A percentile compares a stretch with the other conserved stretches of the same genome.
phyloP scores from a whole-genome alignment of 2,888 invertebrate genomes.

The Limnephilus auricula region DNA sequence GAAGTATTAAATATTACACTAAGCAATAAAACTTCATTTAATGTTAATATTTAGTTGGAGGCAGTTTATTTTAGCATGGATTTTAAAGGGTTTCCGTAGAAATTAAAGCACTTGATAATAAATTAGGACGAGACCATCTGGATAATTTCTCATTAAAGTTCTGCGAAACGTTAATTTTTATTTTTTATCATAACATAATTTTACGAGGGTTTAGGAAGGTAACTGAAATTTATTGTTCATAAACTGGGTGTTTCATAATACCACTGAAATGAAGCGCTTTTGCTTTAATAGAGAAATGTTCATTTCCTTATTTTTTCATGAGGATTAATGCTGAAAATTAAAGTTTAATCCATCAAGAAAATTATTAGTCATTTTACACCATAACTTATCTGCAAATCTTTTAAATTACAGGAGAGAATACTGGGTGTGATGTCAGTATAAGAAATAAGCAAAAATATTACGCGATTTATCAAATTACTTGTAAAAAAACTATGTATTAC shows the following conservation, averaged over 20 bases:
- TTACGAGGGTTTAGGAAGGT: neutral
- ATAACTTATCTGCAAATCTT: neutral
- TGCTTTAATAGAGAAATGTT: neutral
- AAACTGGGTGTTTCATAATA: neutral
- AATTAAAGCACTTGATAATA: neutral
- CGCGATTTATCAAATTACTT: too few species aligned
- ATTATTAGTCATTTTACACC: neutral
- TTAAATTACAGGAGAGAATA: neutral
- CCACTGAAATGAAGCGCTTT: neutral
- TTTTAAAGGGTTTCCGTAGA: neutral
- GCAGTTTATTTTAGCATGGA: neutral
- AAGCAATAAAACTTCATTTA: neutral
- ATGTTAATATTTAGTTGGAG: neutral
- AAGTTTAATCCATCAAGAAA: neutral
- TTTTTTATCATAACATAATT: neutral
- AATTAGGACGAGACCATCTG: neutral
- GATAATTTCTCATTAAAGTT: neutral
- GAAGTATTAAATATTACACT: neutral
- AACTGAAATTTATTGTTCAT: neutral
- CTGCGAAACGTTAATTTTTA: neutral
- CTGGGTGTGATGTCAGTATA: too few species aligned
- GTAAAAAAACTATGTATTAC: too few species aligned
- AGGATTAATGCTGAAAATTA: neutral
- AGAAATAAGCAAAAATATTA: too few species aligned
- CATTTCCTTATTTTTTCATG: neutral